Conservation (phyloP, 2,113 vertebrate genomes). For the Oncorhynchus nerka region DNA sequence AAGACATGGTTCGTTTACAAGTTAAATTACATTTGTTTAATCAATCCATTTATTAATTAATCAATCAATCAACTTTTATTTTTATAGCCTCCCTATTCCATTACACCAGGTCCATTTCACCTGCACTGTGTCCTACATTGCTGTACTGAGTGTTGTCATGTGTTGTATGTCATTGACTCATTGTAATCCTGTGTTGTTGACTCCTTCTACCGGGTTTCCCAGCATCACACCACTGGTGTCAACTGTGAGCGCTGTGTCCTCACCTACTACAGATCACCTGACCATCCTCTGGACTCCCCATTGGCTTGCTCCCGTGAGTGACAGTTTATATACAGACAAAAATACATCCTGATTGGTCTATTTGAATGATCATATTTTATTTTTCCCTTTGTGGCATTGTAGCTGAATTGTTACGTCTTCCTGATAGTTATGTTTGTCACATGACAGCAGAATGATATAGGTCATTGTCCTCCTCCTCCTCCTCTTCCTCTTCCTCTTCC, state of each 20-base stretch:
- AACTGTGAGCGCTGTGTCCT: conserved; percentile 80
- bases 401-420: no score
- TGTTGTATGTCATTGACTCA: no score
- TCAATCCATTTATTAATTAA: no score
- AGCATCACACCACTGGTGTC: conserved; percentile 81
- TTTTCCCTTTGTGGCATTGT: no score
- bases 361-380: background rate
- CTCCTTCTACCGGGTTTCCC: background rate
- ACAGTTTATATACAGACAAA: background rate
- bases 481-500: background rate
- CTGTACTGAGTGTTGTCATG: background rate
- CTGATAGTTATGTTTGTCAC: background rate
- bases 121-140: background rate
- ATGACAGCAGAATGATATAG: background rate
- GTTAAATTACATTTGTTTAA: no score
- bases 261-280: conserved; percentile 76
- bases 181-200: background rate
- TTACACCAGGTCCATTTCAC: background rate
- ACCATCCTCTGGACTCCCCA: conserved; percentile 71
- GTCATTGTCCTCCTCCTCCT: background rate
- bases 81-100: background rate
- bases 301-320: conserved; percentile 71
- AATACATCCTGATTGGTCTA: background rate
- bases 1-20: no score
- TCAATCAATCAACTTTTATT: background rate